Evolutionary conservation across 2,797 vertebrate genomes (phyloP).

Genomic region (Synanceia verrucosa): DNA sequence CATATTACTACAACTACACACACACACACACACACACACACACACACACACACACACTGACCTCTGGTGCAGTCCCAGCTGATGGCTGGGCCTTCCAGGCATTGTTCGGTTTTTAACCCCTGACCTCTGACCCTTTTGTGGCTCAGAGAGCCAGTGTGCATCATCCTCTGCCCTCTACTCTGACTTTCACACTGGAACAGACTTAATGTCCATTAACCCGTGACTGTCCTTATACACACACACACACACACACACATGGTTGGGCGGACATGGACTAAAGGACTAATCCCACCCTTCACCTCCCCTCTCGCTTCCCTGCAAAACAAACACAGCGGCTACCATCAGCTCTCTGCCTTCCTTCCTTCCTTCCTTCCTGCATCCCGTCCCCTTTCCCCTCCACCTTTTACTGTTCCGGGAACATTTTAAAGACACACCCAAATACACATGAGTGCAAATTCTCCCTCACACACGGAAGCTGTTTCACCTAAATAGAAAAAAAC

Average conservation of each 20-base stretch:
- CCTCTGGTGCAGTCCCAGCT: slow-evolving; percentile 42
- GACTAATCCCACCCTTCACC: slow-evolving; percentile 46
- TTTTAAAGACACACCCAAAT: slow-evolving; percentile 38
- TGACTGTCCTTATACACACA: slow-evolving; percentile 9
- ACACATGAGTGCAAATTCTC: slow-evolving; percentile 30
- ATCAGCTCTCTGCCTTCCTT: slow-evolving; percentile 50
- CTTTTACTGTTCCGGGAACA: slow-evolving; percentile 42
- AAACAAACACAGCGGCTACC: slow-evolving; percentile 67
- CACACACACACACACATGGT: neutral
- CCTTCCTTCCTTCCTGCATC: slow-evolving; percentile 44
- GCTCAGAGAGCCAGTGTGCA: slow-evolving; percentile 17
- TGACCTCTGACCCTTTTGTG: slow-evolving; percentile 55
- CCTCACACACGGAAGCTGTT: slow-evolving; percentile 41
- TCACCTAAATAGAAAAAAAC: slow-evolving; percentile 50
- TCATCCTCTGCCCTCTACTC: slow-evolving; percentile 12
- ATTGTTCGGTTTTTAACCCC: slow-evolving; percentile 68
- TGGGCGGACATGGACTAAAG: slow-evolving; percentile 38
- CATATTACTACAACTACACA: slow-evolving; percentile 8
- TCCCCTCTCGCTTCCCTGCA: slow-evolving; percentile 42
- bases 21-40: slow-evolving; percentile 15
- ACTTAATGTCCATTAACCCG: slow-evolving; percentile 69
- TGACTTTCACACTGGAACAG: slow-evolving; percentile 33
- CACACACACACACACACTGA: slow-evolving; percentile 16
- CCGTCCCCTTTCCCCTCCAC: slow-evolving; percentile 30
- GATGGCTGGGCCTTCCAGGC: slow-evolving; percentile 60